Conservation (phyloP, 1,140 invertebrate species). For the Tetramorium simillimum region DNA sequence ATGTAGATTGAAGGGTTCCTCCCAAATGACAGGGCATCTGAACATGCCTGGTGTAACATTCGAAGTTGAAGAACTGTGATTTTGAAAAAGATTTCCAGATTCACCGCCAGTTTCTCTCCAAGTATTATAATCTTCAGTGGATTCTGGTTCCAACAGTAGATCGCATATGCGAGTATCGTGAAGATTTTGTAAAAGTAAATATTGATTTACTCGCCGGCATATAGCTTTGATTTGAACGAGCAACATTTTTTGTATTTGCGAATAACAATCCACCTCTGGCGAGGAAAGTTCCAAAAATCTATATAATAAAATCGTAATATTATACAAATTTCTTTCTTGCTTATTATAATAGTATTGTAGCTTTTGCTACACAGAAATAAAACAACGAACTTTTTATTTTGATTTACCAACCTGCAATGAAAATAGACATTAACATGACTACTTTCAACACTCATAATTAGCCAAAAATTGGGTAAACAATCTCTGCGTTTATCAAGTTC, state of each 20-base stretch:
- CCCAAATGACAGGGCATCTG: constrained; percentile 91
- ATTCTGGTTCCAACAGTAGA: constrained; percentile 89
- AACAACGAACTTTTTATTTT: not conserved
- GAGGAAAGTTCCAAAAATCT: constrained; percentile 87
- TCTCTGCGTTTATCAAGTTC: constrained; percentile 86
- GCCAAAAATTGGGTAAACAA: constrained; percentile 91
- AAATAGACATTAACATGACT: constrained; percentile 90
- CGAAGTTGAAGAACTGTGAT: constrained; percentile 61
- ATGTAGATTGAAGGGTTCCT: constrained; percentile 90
- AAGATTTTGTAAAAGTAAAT: constrained; percentile 89
- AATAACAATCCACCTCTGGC: constrained; percentile 85
- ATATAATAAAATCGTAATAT: constrained; percentile 47
- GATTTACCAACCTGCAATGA: constrained; percentile 87
- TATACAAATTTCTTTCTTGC: not conserved
- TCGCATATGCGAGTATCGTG: constrained; percentile 91
- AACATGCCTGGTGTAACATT: constrained; percentile 88
- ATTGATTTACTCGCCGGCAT: constrained; percentile 91
- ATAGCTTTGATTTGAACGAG: constrained; percentile 87
- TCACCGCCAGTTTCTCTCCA: constrained; percentile 74
- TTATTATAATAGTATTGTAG: not conserved
- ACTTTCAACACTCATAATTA: constrained; percentile 88
- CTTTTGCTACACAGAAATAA: not conserved
- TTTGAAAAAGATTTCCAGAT: constrained; percentile 54
- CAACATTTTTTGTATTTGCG: constrained; percentile 86
- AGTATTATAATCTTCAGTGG: constrained; percentile 86